These are phyloP conservation scores for Achlya flavicornis DNA, from an alignment of 2,888 invertebrate species.

Conservation along the genomic window DNA sequence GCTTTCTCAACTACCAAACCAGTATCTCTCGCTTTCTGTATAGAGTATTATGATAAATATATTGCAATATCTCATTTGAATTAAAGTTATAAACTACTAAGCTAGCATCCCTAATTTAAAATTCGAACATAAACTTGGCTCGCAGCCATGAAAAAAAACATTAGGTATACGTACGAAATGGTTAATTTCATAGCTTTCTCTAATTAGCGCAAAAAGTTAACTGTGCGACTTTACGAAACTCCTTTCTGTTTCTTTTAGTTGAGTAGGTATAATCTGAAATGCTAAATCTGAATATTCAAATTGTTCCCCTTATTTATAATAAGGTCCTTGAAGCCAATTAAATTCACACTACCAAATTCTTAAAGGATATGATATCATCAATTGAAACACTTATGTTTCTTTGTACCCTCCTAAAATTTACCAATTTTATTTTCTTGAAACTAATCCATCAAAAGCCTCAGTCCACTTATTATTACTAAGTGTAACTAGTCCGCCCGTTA, in stretches of 20 bases:
- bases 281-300: neutral
- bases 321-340: too few relatives aligned
- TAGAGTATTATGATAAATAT: too few relatives aligned
- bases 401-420: neutral
- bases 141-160: constrained; percentile 8
- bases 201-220: constrained; percentile 9
- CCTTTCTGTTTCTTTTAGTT: neutral
- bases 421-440: neutral
- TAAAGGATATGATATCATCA: too few relatives aligned
- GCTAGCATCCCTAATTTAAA: neutral
- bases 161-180: constrained; percentile 7
- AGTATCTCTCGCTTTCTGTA: neutral
- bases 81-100: constrained; percentile 1
- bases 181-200: constrained; percentile 14
- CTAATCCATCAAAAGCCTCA: constrained; percentile 5
- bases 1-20: neutral
- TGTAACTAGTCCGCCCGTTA: neutral
- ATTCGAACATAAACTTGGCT: constrained; percentile 7
- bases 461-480: constrained; percentile 22
- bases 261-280: neutral
- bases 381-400: neutral
- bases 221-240: neutral
- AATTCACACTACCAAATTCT: too few relatives aligned
- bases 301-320: too few relatives aligned
- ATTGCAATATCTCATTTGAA: constrained; percentile 7